Conservation (phyloP, 2,113 vertebrate genomes). For the Hypanus sabinus region DNA sequence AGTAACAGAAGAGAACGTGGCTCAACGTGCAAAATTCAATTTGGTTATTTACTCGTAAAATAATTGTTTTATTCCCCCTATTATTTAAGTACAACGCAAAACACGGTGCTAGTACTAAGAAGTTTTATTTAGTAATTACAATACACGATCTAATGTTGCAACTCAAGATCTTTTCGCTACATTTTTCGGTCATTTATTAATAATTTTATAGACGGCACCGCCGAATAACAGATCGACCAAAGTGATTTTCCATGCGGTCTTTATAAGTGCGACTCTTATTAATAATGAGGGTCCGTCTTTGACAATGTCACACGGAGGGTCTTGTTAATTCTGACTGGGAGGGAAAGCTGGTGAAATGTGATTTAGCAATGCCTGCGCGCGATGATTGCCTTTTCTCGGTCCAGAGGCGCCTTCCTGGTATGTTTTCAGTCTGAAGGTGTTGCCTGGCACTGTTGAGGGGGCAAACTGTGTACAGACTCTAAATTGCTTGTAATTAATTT, state of each 20-base stretch:
- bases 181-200: not conserved
- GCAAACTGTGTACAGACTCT: not conserved
- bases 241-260: not conserved
- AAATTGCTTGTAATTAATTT: slow-evolving; percentile 40
- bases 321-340: not conserved
- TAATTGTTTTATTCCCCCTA: not conserved
- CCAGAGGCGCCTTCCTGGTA: not conserved
- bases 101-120: not conserved
- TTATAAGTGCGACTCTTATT: not conserved
- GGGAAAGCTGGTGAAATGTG: not conserved
- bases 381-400: not conserved
- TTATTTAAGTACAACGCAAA: not conserved
- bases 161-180: not conserved
- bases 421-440: not conserved
- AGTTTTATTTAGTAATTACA: not conserved
- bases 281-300: not conserved
- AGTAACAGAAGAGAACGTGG: not conserved
- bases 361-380: not conserved
- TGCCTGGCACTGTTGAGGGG: not conserved
- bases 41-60: not conserved
- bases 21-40: not conserved
- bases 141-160: not conserved
- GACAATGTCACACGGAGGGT: not conserved
- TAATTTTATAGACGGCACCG: not conserved
- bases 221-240: too few relatives aligned